Base-by-base conservation (phyloP, 2,797 vertebrate species). In the Platalea minor region DNA sequence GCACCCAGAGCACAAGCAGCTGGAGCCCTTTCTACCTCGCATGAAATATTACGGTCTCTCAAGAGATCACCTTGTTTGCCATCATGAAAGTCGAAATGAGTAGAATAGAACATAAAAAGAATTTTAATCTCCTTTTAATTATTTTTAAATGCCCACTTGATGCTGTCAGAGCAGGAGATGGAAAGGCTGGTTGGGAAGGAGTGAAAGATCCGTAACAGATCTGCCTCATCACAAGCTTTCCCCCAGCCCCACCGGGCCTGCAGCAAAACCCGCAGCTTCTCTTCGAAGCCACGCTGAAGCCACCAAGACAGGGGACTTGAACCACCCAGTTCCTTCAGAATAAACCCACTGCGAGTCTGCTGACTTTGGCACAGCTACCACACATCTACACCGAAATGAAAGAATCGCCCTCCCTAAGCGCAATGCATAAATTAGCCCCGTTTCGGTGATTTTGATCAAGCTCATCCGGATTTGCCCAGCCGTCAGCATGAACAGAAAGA, bases 291-390 rank as follows among this genome's bases (percentile, higher is more conserved):
- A 3, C 63, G 43, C 35, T 2, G 13, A 46, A 85, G 48, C 50
- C 6, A 9, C 16, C 68, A 48, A 31, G 8, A 4, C 50, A 33
- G 10, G 3, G 8, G 33, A 41, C 54, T 10, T 3, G 16, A 84
- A 64, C 54, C 2, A 19, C 2, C 20, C 56, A 18, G 11, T 2
- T 83, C 64, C 79, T 90, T 37, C 53, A 37, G 31, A 78, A 80
- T 4, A n/a, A 85, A 68, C 23, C 37, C 1, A 0, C 1, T 13
- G 29, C 0, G 1, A 63, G 61, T 3, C 33, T 50, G 21, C 0
- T 9, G 59, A 28, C 31, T 53, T 35, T 2, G 24, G 61, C 70
- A 64, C 75, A 61, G 43, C 33, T 33, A 39, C 23, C 35, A 23
- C 18, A 31, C 37, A 41, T 67, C 39, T 9, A 61, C 64, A 80